These are phyloP conservation scores for Synanthedon myopaeformis DNA, from an alignment of 2,888 invertebrate species.

Conservation along the genomic window DNA sequence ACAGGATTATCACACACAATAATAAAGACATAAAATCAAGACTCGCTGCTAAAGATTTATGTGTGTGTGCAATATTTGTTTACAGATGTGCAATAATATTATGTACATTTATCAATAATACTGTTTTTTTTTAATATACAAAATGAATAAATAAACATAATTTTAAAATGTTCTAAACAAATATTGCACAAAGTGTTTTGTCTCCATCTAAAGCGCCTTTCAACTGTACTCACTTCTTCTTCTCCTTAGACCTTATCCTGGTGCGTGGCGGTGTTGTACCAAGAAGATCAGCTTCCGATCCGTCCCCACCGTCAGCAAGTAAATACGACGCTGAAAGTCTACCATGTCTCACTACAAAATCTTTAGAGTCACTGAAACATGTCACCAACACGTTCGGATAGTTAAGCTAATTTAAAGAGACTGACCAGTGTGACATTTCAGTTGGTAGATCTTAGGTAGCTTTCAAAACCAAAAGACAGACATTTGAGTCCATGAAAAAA, in stretches of 20 bases:
- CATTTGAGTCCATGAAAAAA: no score
- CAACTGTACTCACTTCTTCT: constrained; percentile 45
- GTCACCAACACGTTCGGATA: no score
- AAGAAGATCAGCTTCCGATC: constrained; percentile 73
- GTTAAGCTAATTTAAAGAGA: no score
- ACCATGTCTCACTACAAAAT: constrained; percentile 46
- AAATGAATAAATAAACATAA: no score
- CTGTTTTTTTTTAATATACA: no score
- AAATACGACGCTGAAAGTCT: constrained; percentile 24
- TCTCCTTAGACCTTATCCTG: constrained; percentile 75
- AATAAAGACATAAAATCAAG: no score
- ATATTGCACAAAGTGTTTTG: background rate
- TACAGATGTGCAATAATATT: background rate
- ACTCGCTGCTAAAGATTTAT: background rate
- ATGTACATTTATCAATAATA: no score
- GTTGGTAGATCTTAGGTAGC: no score
- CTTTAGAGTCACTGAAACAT: constrained; percentile 33
- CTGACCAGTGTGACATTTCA: no score
- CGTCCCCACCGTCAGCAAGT: constrained; percentile 50
- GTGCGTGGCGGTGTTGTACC: constrained; percentile 85
- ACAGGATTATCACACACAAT: no score
- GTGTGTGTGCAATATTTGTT: background rate
- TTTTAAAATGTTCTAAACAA: background rate
- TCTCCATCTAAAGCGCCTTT: background rate
- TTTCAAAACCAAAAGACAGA: no score